A percentile compares a stretch with the other conserved stretches of the same genome.
These are phyloP conservation scores for Liasis olivaceus DNA, from an alignment of 2,797 vertebrate genomes.

Conservation along the genomic window DNA sequence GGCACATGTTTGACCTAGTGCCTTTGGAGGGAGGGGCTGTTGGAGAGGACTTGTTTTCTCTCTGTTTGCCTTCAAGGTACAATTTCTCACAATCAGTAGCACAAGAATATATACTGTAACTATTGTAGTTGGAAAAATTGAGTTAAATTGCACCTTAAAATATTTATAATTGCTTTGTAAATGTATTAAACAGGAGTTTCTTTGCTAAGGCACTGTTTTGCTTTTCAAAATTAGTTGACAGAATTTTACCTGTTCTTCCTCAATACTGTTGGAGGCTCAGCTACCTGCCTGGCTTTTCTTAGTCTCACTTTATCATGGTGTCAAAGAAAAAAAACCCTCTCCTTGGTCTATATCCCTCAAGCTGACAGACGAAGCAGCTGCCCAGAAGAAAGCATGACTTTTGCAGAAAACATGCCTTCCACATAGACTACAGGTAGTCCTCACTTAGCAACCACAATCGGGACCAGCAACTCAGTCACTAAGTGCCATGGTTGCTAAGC, in stretches of 20 bases:
- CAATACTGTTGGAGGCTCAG: conserved; percentile 23
- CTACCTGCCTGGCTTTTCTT: conserved; percentile 39
- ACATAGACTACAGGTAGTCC: background rate
- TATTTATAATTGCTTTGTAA: background rate
- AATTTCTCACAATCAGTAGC: background rate
- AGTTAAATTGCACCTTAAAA: background rate
- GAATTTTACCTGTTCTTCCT: background rate
- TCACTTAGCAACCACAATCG: background rate
- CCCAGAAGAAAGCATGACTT: background rate
- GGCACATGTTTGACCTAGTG: background rate
- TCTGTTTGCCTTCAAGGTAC: background rate
- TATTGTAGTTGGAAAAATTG: background rate
- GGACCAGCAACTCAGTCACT: background rate
- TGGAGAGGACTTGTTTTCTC: background rate
- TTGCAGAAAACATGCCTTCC: background rate
- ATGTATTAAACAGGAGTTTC: background rate
- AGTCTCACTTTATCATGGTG: conserved; percentile 1
- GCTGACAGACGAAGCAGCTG: background rate
- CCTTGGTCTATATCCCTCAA: background rate
- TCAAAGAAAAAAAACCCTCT: background rate
- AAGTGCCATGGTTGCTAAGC: background rate
- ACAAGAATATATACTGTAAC: background rate
- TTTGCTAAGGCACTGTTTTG: background rate
- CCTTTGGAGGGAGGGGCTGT: background rate
- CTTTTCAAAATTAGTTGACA: background rate